Evolutionary conservation across 2,888 invertebrate species (phyloP).

Genomic region (Pteria penguin): DNA sequence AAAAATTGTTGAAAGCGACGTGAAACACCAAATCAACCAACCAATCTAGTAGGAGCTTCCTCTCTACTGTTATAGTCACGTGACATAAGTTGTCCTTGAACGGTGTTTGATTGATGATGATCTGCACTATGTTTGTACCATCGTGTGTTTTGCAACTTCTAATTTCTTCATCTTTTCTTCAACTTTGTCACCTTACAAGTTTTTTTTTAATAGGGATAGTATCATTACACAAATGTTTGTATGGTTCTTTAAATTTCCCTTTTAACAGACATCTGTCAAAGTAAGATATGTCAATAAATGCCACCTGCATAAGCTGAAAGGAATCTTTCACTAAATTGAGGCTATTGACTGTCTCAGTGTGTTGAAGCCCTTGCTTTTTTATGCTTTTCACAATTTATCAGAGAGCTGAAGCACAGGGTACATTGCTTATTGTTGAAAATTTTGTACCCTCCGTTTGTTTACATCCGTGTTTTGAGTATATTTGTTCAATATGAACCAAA

Average conservation of each 20-base stretch:
- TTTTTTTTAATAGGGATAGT: neutral
- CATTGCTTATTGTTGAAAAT: neutral
- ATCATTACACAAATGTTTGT: neutral
- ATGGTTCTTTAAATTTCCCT: neutral
- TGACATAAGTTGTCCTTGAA: neutral
- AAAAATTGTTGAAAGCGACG: no score
- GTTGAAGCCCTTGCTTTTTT: neutral
- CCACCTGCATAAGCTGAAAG: neutral
- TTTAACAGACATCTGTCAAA: neutral
- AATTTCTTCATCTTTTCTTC: neutral
- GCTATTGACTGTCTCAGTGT: neutral
- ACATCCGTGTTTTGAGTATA: neutral
- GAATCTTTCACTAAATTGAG: neutral
- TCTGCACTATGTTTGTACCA: neutral
- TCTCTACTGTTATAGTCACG: neutral
- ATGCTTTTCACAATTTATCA: neutral
- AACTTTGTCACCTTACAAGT: neutral
- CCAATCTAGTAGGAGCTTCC: no score
- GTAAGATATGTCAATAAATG: neutral
- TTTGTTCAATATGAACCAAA: neutral
- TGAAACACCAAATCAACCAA: no score
- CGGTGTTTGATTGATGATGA: neutral
- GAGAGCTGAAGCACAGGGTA: neutral
- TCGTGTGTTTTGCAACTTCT: neutral
- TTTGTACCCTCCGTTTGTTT: neutral